Evolutionary conservation across 2,888 invertebrate genomes (phyloP), one percentile per base, ranked within the genome.

Genomic region (Crioceris asparagi): DNA sequence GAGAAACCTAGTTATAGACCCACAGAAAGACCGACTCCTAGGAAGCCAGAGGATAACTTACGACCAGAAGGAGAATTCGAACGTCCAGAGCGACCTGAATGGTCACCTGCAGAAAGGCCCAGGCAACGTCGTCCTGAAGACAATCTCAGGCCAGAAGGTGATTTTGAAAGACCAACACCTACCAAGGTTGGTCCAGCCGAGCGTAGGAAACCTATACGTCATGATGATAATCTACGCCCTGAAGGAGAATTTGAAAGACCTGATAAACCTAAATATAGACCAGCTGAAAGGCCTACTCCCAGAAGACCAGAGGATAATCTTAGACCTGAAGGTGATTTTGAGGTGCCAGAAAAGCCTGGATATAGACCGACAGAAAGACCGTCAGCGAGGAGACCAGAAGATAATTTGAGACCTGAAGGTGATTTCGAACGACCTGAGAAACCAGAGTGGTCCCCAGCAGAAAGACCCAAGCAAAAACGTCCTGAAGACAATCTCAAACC

Each of bases 1-100:
- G 57, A 65, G 33, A 58, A 63, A 38, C 52, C 56, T 0, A 45
- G 51, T 40, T 70, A 39, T 41, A 49, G 41, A 2, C 60, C 61
- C 2, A 56, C 53, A 37, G 61, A 60, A 30, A 64, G 55, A 35
- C 56, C 63, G 44, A 57, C 60, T 51, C 25, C 56, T 49, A 42
- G 63, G 66, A 23, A 65, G 64, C 72, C 67, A 0, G 54, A 63
- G 11, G 77, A 78, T 45, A 78, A 78, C 50, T 50, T 77, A 0
- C 57, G 57, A 27, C 69, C 70, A 0, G 75, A 74, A 50, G 75
- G 76, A 1, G 70, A 72, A 0, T 72, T 74, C 45, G 55, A 65
- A 41, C 55, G 62, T 5, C 71, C 67, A 0, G 60, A 62, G 70
- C 72, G 47, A 44, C 53, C 59, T 18, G 60, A 60, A 43, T 62